A percentile compares a stretch with the other conserved stretches of the same genome.
These are phyloP conservation scores for Epizoanthus illoricatus DNA, from an alignment of 92 coral and sea anemone genomes.

Conservation along the genomic window DNA sequence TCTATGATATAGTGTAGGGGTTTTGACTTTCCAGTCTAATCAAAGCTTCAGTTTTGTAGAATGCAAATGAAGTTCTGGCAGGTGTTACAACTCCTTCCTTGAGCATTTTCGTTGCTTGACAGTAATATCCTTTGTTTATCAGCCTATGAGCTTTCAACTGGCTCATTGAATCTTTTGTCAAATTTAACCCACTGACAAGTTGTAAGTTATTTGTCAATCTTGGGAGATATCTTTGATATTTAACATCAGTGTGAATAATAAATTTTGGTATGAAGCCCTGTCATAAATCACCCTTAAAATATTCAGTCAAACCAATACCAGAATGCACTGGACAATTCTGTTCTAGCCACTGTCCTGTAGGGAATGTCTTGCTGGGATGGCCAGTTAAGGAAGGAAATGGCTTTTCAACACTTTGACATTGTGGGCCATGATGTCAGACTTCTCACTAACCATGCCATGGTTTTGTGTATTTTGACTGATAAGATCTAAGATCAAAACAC, in stretches of 20 bases:
- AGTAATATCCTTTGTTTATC: conserved; percentile 50
- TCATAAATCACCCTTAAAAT: neutral
- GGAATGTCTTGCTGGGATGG: conserved; percentile 7
- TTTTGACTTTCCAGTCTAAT: conserved; percentile 51
- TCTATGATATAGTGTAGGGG: conserved; percentile 1
- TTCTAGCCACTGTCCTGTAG: neutral
- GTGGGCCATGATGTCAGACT: neutral
- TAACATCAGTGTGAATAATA: neutral
- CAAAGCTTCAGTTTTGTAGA: conserved; percentile 50
- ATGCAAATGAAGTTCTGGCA: conserved; percentile 64
- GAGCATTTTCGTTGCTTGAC: conserved; percentile 60
- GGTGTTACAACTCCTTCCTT: conserved; percentile 67
- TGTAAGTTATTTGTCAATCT: conserved; percentile 14
- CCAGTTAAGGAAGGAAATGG: conserved; percentile 10
- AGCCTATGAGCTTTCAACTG: conserved; percentile 54
- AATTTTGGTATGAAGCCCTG: neutral
- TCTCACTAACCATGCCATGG: conserved; percentile 14
- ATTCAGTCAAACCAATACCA: neutral
- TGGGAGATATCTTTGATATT: conserved; percentile 24
- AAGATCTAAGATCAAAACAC: neutral
- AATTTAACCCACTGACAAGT: conserved; percentile 32
- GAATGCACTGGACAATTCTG: neutral
- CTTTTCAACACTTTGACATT: conserved; percentile 12
- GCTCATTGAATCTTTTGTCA: conserved; percentile 35
- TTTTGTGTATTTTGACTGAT: conserved; percentile 14